Percentiles rank a stretch among this genome's conserved stretches.
phyloP scores from a whole-genome alignment of 1,140 invertebrate species.

The Harlomillsia oculata region DNA sequence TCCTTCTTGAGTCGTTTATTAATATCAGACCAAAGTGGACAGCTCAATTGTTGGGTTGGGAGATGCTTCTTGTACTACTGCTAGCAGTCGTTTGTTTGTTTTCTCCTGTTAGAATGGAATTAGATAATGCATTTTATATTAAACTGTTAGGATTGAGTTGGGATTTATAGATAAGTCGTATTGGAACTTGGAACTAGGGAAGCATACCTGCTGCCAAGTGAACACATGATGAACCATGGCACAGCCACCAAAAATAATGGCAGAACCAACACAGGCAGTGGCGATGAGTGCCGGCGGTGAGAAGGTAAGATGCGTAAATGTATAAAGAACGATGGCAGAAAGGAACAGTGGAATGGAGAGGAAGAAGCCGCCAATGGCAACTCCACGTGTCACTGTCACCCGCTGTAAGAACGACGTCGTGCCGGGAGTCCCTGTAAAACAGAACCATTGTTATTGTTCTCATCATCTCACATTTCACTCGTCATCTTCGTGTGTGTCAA shows the following conservation, averaged over 20 bases:
- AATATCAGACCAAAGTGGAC: constrained; percentile 33
- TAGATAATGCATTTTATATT: background rate
- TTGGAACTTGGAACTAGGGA: background rate
- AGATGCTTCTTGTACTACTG: constrained; percentile 22
- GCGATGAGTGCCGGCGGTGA: constrained; percentile 31
- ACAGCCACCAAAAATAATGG: constrained; percentile 32
- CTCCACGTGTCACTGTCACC: constrained; percentile 30
- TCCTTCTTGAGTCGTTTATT: constrained; percentile 1
- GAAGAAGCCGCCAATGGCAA: constrained; percentile 35
- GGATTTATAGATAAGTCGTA: background rate
- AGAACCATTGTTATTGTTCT: background rate
- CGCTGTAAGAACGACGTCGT: constrained; percentile 31
- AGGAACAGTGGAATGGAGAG: constrained; percentile 34
- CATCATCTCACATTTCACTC: background rate
- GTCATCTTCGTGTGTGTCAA: too few relatives aligned
- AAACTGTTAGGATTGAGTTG: background rate
- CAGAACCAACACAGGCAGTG: constrained; percentile 21
- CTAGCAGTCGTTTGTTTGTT: constrained; percentile 27
- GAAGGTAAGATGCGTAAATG: constrained; percentile 33
- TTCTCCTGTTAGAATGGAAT: constrained; percentile 27
- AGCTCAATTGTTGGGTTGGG: constrained; percentile 34
- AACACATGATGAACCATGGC: constrained; percentile 35
- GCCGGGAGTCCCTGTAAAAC: constrained; percentile 26
- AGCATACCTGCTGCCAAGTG: constrained; percentile 33
- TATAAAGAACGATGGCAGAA: constrained; percentile 33